Evolutionary conservation across 2,888 invertebrate genomes (phyloP).

Genomic region (Eumerus sabulonum): DNA sequence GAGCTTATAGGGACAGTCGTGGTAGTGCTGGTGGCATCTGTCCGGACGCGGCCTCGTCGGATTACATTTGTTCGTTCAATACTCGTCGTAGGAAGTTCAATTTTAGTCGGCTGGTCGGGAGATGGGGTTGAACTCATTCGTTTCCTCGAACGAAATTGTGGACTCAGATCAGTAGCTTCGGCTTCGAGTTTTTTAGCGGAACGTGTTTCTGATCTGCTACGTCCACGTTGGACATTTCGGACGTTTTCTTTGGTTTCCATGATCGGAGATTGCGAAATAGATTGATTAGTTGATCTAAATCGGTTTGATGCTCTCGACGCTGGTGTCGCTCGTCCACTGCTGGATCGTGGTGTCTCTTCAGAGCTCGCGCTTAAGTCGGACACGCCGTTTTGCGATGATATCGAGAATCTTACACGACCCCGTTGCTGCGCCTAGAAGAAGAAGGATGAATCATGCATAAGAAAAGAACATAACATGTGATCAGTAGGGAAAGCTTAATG

Average conservation of each 20-base stretch:
- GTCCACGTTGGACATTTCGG: conserved; percentile 21
- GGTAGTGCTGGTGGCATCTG: conserved; percentile 1
- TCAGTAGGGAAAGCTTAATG: no score
- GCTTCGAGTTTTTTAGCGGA: conserved; percentile 34
- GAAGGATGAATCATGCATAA: not conserved
- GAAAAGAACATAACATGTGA: no score
- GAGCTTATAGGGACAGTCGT: not conserved
- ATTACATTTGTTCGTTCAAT: conserved; percentile 51
- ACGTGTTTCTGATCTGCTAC: conserved; percentile 32
- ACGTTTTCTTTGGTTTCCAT: conserved; percentile 18
- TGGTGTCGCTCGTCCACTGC: conserved; percentile 22
- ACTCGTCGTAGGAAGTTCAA: conserved; percentile 59
- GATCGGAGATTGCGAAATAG: conserved; percentile 32
- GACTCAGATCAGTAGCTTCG: conserved; percentile 45
- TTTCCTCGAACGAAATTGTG: conserved; percentile 46
- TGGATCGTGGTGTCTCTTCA: conserved; percentile 28
- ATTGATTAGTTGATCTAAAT: conserved; percentile 25
- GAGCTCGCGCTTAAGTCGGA: conserved; percentile 25
- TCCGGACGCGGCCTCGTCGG: conserved; percentile 9
- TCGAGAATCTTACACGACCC: conserved; percentile 65
- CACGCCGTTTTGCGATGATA: conserved; percentile 25
- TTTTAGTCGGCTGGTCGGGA: conserved; percentile 65
- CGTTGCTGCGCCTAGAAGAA: conserved; percentile 70
- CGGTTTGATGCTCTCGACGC: conserved; percentile 58
- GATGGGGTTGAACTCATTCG: conserved; percentile 19